phyloP scores from a whole-genome alignment of 2,113 vertebrate genomes.

The Oreotrochilus melanogaster region DNA sequence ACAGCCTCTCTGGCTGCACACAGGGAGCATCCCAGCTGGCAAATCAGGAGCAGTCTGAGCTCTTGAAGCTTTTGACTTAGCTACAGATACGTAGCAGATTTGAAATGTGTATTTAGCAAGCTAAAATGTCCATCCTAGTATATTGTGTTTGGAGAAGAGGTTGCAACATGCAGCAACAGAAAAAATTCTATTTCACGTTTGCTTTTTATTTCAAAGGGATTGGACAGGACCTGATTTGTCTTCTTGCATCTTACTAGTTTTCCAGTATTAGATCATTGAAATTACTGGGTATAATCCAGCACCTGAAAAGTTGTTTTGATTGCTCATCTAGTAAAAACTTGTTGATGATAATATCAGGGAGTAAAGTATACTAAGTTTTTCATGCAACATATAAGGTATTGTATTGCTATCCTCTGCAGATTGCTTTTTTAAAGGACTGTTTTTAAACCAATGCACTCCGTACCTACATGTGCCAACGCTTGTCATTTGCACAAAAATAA shows the following conservation, averaged over 20 bases:
- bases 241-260: background rate
- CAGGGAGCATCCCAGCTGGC: fast-evolving
- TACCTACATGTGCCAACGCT: background rate
- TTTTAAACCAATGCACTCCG: background rate
- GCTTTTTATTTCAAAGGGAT: background rate
- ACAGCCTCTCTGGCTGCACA: background rate
- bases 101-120: background rate
- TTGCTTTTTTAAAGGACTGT: background rate
- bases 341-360: background rate
- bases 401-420: background rate
- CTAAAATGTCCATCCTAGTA: background rate
- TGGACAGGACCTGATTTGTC: background rate
- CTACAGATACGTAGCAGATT: fast-evolving
- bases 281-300: background rate
- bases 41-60: background rate
- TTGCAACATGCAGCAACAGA: background rate
- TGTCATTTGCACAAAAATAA: background rate
- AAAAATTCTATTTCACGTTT: background rate
- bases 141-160: background rate
- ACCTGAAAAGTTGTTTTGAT: background rate
- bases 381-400: background rate
- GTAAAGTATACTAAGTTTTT: background rate
- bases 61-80: background rate
- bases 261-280: background rate
- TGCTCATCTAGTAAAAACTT: background rate